phyloP scores from a whole-genome alignment of 2,113 vertebrate genomes.

The Paracanthobrama guichenoti region DNA sequence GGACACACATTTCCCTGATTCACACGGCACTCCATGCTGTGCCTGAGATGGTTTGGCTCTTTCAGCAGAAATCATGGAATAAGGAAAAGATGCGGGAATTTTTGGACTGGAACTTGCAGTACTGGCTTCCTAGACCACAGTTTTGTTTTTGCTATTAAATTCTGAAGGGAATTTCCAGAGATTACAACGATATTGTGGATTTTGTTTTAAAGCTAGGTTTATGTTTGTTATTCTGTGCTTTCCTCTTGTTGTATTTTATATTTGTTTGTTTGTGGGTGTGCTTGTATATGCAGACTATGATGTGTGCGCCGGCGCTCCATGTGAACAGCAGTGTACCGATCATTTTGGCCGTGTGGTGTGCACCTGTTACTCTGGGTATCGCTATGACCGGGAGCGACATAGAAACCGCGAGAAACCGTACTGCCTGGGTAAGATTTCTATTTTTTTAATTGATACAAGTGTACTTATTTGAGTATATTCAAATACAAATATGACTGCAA shows the following conservation, averaged over 20 bases:
- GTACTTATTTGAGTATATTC: neutral
- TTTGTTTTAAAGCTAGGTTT: neutral
- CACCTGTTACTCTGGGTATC: conserved; percentile 92
- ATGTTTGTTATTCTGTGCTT: neutral
- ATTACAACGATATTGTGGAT: neutral
- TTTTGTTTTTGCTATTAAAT: neutral
- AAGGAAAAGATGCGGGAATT: conserved; percentile 13
- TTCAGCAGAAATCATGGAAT: neutral
- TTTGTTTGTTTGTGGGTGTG: conserved; percentile 30
- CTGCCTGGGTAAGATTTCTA: conserved; percentile 82
- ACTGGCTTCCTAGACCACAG: neutral
- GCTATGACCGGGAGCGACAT: conserved; percentile 93
- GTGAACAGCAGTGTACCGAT: conserved; percentile 97
- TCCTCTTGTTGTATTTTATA: neutral
- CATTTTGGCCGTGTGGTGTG: conserved; percentile 94
- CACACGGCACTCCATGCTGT: neutral
- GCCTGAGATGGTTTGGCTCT: neutral
- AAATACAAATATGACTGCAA: neutral
- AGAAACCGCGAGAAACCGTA: conserved; percentile 89
- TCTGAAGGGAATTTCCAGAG: neutral
- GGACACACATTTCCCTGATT: conserved; percentile 29
- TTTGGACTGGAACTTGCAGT: neutral
- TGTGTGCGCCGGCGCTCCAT: conserved; percentile 90
- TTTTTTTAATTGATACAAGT: no score
- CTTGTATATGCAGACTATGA: conserved; percentile 84